A percentile compares a stretch with the other conserved stretches of the same genome.
These are phyloP conservation scores for Festucalex cinctus DNA, from an alignment of 2,113 vertebrate species.

Conservation along the genomic window DNA sequence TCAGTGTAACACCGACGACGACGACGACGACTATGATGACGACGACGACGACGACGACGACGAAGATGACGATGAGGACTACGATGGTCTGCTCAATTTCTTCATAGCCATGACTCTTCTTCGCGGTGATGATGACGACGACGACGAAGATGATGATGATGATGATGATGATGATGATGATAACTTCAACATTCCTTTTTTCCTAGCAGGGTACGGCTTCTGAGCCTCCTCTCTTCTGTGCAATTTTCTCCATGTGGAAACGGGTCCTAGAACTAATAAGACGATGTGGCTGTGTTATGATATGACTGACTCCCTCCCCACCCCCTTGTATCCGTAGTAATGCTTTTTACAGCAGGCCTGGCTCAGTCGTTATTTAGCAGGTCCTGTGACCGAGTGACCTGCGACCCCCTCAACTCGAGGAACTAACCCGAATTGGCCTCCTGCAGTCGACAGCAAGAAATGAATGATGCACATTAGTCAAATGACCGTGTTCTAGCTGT, in stretches of 20 bases:
- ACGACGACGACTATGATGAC: constrained; percentile 45
- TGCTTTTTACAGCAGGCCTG: neutral
- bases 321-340: constrained; percentile 1
- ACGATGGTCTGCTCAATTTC: constrained; percentile 55
- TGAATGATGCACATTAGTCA: neutral
- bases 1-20: constrained; percentile 50
- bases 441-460: neutral
- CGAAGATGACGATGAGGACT: constrained; percentile 37
- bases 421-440: neutral
- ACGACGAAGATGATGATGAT: neutral
- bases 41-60: constrained; percentile 44
- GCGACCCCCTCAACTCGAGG: constrained; percentile 2
- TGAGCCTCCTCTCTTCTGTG: constrained; percentile 1
- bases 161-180: neutral
- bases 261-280: neutral
- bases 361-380: neutral
- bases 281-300: constrained; percentile 14
- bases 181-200: constrained; percentile 26
- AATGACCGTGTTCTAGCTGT: neutral
- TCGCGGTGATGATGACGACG: neutral
- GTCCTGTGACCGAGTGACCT: neutral
- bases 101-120: constrained; percentile 64
- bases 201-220: constrained; percentile 20
- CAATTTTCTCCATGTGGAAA: constrained; percentile 20
- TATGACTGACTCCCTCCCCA: too few species aligned